A percentile compares a stretch with the other conserved stretches of the same genome.
phyloP scores from a whole-genome alignment of 2,113 vertebrate species.

The Seriola aureovittata region DNA sequence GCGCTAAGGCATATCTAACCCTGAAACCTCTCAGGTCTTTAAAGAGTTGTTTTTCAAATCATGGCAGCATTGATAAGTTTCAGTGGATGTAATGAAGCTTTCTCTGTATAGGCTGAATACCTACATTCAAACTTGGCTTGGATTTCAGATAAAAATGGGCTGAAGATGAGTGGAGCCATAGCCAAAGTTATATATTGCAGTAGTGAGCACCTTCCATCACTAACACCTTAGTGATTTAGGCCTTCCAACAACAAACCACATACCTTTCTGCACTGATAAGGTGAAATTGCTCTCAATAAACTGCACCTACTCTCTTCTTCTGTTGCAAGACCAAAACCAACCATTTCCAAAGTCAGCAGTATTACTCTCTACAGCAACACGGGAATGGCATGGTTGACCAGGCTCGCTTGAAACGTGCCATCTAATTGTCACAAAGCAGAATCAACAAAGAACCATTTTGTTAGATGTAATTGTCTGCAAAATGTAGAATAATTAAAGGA shows the following conservation, averaged over 20 bases:
- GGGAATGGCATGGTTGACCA: neutral
- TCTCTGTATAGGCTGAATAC: conserved; percentile 5
- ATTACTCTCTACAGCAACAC: conserved; percentile 1
- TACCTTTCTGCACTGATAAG: conserved; percentile 29
- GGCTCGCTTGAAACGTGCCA: neutral
- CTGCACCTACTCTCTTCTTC: conserved; percentile 19
- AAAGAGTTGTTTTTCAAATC: conserved; percentile 49
- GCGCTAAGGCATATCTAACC: conserved; percentile 40
- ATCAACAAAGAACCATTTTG: neutral
- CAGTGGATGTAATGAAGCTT: conserved; percentile 29
- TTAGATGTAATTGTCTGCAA: neutral
- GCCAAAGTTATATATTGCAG: conserved; percentile 29
- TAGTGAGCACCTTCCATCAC: conserved; percentile 16
- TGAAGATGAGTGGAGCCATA: conserved; percentile 22
- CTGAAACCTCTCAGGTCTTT: conserved; percentile 45
- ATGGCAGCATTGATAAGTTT: conserved; percentile 33
- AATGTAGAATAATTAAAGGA: neutral
- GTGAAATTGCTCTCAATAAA: conserved; percentile 50
- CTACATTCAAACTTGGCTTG: neutral
- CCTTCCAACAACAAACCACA: conserved; percentile 22
- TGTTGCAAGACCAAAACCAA: conserved; percentile 18
- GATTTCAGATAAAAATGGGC: conserved; percentile 25
- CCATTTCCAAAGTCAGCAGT: conserved; percentile 1
- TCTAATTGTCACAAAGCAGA: conserved; percentile 9
- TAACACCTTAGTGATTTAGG: conserved; percentile 16